phyloP scores from a whole-genome alignment of 64 coral and sea anemone genomes.

The Montipora foliosa region DNA sequence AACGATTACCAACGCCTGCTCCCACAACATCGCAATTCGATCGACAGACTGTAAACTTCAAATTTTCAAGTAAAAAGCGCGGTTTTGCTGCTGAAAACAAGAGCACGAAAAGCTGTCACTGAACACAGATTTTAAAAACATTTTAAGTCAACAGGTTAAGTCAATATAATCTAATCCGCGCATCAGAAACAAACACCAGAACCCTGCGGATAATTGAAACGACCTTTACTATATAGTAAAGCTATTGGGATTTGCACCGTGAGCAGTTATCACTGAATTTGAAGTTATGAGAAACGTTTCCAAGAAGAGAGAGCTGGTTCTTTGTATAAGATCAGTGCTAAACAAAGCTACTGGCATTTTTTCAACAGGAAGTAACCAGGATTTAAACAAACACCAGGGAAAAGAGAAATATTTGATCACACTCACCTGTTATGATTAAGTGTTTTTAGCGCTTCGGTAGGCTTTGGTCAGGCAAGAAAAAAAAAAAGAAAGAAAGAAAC shows the following conservation, averaged over 20 bases:
- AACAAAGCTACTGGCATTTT: not conserved
- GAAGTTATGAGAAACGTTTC: not conserved
- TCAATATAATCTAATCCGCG: not conserved
- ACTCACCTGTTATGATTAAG: not conserved
- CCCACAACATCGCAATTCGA: no score
- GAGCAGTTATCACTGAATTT: not conserved
- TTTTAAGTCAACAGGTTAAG: not conserved
- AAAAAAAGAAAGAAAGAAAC: not conserved
- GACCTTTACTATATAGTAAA: not conserved
- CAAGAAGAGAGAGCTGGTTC: not conserved
- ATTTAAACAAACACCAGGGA: not conserved
- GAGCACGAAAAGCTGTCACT: not conserved
- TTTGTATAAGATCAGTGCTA: not conserved
- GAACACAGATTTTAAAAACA: not conserved
- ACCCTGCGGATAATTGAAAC: not conserved
- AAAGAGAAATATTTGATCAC: not conserved
- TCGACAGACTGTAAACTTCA: not conserved
- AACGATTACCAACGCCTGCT: no score
- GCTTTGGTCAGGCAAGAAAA: not conserved
- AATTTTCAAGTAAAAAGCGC: not conserved
- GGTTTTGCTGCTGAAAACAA: not conserved
- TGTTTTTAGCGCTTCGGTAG: not conserved
- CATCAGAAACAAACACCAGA: not conserved
- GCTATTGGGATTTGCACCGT: not conserved
- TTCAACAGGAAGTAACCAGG: not conserved